Percentiles rank a stretch among this genome's conserved stretches.
Conservation (phyloP, 92 coral and sea anemone genomes). For the Paragorgia papillata region DNA sequence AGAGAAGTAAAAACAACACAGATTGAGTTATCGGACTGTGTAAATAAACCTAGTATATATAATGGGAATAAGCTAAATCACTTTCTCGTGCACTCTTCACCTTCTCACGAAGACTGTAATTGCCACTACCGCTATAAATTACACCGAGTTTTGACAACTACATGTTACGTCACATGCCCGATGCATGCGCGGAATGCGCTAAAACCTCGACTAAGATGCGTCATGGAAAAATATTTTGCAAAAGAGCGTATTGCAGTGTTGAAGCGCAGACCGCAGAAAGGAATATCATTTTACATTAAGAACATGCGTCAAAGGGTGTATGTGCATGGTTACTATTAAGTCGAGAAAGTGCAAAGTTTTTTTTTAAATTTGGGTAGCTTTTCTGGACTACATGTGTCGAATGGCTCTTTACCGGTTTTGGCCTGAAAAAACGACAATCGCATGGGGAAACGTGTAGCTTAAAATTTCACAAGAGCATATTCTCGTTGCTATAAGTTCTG, state of each 20-base stretch:
- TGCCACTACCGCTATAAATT: slow-evolving; percentile 49
- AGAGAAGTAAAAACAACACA: slow-evolving; percentile 19
- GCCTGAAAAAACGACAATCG: too few species aligned
- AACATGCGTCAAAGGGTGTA: too few species aligned
- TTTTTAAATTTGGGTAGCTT: too few species aligned
- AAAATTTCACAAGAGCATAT: too few species aligned
- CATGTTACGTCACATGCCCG: slow-evolving; percentile 31
- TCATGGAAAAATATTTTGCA: not conserved
- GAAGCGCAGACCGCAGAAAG: not conserved
- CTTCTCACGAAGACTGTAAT: slow-evolving; percentile 18
- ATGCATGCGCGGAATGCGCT: slow-evolving; percentile 12
- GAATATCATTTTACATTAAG: too few species aligned
- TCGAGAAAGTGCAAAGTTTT: too few species aligned
- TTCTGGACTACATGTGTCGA: too few species aligned
- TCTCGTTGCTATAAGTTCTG: too few species aligned
- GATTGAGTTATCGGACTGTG: slow-evolving; percentile 21
- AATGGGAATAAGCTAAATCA: not conserved
- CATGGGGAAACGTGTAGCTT: too few species aligned
- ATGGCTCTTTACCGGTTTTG: too few species aligned
- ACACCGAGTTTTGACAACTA: slow-evolving; percentile 30
- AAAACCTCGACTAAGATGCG: slow-evolving; percentile 3
- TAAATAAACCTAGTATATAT: slow-evolving; percentile 20
- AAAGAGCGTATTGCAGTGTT: not conserved
- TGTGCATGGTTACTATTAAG: too few species aligned
- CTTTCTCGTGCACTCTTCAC: slow-evolving; percentile 12